These are phyloP conservation scores for Scotopteryx bipunctaria DNA, from an alignment of 2,888 invertebrate genomes.

Conservation along the genomic window DNA sequence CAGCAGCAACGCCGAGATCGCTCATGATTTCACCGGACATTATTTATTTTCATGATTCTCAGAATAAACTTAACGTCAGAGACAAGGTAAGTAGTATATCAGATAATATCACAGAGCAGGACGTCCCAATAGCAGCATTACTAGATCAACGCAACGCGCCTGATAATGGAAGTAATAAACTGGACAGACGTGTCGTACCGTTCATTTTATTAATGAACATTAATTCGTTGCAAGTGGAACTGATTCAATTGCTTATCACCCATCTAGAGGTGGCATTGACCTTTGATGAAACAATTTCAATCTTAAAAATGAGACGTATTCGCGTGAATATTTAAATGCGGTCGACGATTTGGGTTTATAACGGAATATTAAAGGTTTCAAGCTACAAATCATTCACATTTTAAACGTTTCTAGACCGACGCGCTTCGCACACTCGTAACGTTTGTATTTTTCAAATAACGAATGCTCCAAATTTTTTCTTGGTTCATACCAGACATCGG, in stretches of 20 bases:
- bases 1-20: constrained; percentile 44
- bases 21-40: constrained; percentile 44
- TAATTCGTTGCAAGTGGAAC: constrained; percentile 81
- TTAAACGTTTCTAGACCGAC: background rate
- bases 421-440: too few species aligned
- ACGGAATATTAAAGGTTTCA: constrained; percentile 35
- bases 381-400: too few species aligned
- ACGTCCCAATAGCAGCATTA: constrained; percentile 52
- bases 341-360: constrained; percentile 37
- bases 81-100: constrained; percentile 46
- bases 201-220: constrained; percentile 69
- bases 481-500: constrained; percentile 39
- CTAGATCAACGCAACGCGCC: constrained; percentile 45
- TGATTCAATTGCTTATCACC: constrained; percentile 80
- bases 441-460: background rate
- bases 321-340: constrained; percentile 37
- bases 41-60: constrained; percentile 35
- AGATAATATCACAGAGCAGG: constrained; percentile 63
- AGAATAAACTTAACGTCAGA: constrained; percentile 37
- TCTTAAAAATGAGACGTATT: constrained; percentile 45
- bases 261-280: constrained; percentile 74
- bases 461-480: constrained; percentile 28
- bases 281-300: constrained; percentile 70
- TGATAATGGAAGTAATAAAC: constrained; percentile 48
- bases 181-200: constrained; percentile 58